phyloP scores from a whole-genome alignment of 2,797 vertebrate species.

The Lerista edwardsae region DNA sequence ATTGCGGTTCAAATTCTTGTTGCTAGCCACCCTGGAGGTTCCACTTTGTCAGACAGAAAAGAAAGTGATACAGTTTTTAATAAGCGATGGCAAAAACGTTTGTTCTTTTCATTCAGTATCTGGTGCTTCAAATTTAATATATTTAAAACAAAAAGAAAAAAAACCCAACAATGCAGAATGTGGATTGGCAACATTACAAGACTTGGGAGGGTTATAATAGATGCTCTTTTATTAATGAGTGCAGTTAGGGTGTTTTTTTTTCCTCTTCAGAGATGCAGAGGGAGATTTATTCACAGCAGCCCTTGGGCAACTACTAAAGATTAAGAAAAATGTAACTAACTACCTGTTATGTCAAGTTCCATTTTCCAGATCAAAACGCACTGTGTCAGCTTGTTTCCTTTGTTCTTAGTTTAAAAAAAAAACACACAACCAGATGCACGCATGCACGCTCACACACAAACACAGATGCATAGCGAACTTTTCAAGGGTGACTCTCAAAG shows the following conservation, averaged over 20 bases:
- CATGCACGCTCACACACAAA: background rate
- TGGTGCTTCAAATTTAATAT: constrained; percentile 19
- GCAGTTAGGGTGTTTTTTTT: constrained; percentile 43
- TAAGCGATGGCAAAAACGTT: background rate
- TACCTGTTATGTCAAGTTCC: constrained; percentile 71
- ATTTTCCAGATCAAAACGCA: constrained; percentile 67
- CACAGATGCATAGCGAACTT: background rate
- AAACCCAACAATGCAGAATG: constrained; percentile 17
- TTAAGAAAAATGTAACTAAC: constrained; percentile 69
- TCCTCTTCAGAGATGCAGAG: constrained; percentile 55
- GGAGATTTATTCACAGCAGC: constrained; percentile 71
- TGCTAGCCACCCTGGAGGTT: too few relatives aligned
- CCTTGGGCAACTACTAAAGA: constrained; percentile 68
- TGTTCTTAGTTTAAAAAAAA: constrained; percentile 34
- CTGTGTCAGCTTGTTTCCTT: constrained; percentile 64
- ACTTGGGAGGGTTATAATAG: constrained; percentile 50
- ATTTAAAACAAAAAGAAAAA: background rate
- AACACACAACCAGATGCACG: too few relatives aligned
- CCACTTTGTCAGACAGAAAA: too few relatives aligned
- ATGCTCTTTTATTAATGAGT: constrained; percentile 63
- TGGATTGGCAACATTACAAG: constrained; percentile 60
- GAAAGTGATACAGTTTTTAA: background rate
- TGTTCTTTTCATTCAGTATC: constrained; percentile 10
- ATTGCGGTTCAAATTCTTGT: too few relatives aligned
- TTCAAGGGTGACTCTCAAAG: constrained; percentile 19